phyloP scores from a whole-genome alignment of 2,888 invertebrate species.

The Mimachlamys varia region DNA sequence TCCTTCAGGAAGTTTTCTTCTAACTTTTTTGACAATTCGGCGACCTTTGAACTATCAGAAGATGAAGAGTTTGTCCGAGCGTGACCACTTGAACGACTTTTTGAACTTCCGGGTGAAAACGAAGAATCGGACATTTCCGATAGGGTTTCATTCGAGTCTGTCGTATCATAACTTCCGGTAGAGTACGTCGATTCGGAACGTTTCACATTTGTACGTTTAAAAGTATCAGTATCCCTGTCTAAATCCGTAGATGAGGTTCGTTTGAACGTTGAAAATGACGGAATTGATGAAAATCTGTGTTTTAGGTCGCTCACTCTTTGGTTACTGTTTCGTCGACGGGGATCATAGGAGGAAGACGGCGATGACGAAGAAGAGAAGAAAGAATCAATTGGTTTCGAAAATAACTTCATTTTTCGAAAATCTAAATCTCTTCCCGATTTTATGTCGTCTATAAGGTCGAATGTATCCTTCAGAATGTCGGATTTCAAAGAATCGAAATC shows the following conservation, averaged over 20 bases:
- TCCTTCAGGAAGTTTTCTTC: conserved; percentile 49
- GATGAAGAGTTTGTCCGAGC: conserved; percentile 41
- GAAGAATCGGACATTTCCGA: conserved; percentile 44
- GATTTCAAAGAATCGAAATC: conserved; percentile 49
- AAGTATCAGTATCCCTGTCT: conserved; percentile 47
- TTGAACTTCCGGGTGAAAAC: conserved; percentile 25
- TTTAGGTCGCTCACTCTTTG: conserved; percentile 14
- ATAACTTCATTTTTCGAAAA: conserved; percentile 48
- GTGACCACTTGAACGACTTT: conserved; percentile 42
- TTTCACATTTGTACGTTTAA: conserved; percentile 43
- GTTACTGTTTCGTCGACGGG: background rate
- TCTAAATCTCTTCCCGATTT: conserved; percentile 48
- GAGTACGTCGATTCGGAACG: conserved; percentile 53
- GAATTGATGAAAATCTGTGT: conserved; percentile 42
- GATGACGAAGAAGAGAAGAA: conserved; percentile 48
- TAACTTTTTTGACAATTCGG: conserved; percentile 48
- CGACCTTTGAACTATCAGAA: conserved; percentile 37
- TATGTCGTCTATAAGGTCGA: conserved; percentile 51
- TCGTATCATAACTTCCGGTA: conserved; percentile 51
- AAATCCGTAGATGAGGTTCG: conserved; percentile 42
- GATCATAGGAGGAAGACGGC: conserved; percentile 36
- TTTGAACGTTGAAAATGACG: conserved; percentile 40
- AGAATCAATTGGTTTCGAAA: conserved; percentile 47
- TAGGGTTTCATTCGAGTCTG: conserved; percentile 50
- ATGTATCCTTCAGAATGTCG: conserved; percentile 48